Base-by-base conservation (phyloP, 1,140 invertebrate species). In the Caenorhabditis briggsae region DNA sequence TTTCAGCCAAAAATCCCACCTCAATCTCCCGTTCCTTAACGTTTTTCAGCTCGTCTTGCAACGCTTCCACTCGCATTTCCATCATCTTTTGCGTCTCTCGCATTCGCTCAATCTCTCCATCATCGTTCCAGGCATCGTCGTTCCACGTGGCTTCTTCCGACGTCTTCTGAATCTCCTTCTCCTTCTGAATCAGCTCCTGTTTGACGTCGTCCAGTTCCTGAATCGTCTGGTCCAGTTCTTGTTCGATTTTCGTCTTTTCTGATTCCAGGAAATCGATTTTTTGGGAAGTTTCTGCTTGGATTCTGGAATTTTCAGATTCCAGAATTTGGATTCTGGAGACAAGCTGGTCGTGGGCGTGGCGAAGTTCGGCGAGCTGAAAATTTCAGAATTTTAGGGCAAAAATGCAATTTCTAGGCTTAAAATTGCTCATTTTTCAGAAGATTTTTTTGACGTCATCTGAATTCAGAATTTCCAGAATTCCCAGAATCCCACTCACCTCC, bases 51-150 rank as follows among this genome's bases (percentile, higher is more conserved):
- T 78, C 70, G 8, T 20, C 46, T 23, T 78, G 70, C 20, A 78
- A 50, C 20, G 70, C 46, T 20, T 78, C 70, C 43, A 78, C 46
- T 53, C 41, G 50, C 70, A 78, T 53, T 23, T 78, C 70, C n/a
- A 78, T 6, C 0, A 78, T 12, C 23, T 18, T 78, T 46, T 50
- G 70, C 70, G 70, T 78, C 43, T 78, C 46, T 70, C 23, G 43
- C 64, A 70, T 70, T 16, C 16, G 41, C 33, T 70, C 64, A 14
- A 70, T 46, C n/a, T 53, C 70, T 25, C n/a, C 70, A 0, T 61
- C 5, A 58, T 58, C n/a, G 8, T 8, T n/a, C 56, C 59, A 33
- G 6, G 20, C 70, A n/a, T 70, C 64, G 14, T 50, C 70, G 5
- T 78, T 78, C 70, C 70, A 50, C 23, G 18, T n/a, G 14, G 14